A percentile compares a stretch with the other conserved stretches of the same genome.
These are phyloP conservation scores for Hozukius guyotensis DNA, from an alignment of 2,797 vertebrate species.

Conservation along the genomic window DNA sequence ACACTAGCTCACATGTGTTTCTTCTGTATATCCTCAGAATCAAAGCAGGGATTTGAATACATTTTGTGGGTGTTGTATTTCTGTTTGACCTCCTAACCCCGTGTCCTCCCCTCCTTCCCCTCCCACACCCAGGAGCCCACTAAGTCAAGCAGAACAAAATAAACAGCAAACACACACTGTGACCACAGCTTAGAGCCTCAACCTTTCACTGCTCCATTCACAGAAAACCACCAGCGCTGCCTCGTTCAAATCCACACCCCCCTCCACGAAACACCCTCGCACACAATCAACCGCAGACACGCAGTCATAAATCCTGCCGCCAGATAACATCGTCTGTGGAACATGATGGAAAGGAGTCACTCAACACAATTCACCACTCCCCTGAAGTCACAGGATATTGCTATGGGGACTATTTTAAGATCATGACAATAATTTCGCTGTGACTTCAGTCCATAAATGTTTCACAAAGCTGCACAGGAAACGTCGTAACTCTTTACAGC, in stretches of 20 bases:
- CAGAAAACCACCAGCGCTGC: constrained; percentile 20
- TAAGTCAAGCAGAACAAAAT: constrained; percentile 58
- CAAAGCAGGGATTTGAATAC: constrained; percentile 27
- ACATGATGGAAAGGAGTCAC: not conserved
- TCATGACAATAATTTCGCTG: constrained; percentile 6
- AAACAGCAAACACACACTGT: constrained; percentile 61
- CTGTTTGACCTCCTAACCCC: constrained; percentile 62
- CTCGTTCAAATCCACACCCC: not conserved
- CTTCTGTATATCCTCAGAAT: not conserved
- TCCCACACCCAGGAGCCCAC: constrained; percentile 17
- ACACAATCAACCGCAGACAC: constrained; percentile 2
- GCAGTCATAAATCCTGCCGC: constrained; percentile 11
- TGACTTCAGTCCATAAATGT: constrained; percentile 7
- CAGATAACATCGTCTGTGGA: constrained; percentile 17
- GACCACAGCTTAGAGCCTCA: constrained; percentile 35
- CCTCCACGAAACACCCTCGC: not conserved
- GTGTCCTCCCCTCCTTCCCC: constrained; percentile 6
- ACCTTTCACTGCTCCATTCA: constrained; percentile 45
- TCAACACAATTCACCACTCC: not conserved
- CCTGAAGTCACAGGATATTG: constrained; percentile 20
- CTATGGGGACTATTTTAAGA: constrained; percentile 23
- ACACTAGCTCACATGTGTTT: not conserved
- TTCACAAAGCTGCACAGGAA: constrained; percentile 7
- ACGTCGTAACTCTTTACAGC: not conserved
- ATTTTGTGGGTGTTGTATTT: constrained; percentile 32